Percentiles rank a stretch among this genome's conserved stretches.
phyloP scores from a whole-genome alignment of 2,113 vertebrate species.

The Gymnarchus niloticus region DNA sequence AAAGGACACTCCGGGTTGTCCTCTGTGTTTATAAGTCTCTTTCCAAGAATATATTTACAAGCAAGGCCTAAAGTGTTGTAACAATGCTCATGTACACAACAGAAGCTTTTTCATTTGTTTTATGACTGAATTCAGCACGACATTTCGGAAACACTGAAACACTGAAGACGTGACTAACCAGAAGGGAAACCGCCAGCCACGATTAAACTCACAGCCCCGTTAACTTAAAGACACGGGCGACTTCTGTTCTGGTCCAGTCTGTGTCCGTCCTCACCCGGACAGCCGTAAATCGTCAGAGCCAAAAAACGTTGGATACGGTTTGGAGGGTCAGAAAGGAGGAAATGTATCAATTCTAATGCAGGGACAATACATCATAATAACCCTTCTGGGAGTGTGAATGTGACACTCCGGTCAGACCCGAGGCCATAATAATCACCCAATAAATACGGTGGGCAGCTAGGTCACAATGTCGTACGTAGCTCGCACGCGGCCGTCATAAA shows the following conservation, averaged over 20 bases:
- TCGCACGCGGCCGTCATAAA: conserved; percentile 54
- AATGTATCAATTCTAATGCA: conserved; percentile 47
- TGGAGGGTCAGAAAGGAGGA: background rate
- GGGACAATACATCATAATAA: conserved; percentile 58
- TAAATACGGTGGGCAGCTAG: conserved; percentile 51
- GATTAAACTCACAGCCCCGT: background rate
- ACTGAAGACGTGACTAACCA: background rate
- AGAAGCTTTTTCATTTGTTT: background rate
- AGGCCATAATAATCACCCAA: conserved; percentile 54
- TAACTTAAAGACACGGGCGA: background rate
- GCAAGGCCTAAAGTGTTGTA: background rate
- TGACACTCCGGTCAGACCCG: conserved; percentile 38
- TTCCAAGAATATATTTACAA: background rate
- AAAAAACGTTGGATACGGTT: background rate
- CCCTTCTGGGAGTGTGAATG: conserved; percentile 45
- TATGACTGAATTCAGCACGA: background rate
- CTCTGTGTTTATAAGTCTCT: background rate
- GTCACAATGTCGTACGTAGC: conserved; percentile 40
- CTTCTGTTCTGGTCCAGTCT: background rate
- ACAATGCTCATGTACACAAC: background rate
- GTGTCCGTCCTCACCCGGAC: background rate
- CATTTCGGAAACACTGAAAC: background rate
- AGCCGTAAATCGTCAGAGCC: conserved; percentile 38
- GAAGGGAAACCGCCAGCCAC: background rate
- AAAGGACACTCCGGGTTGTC: background rate